Evolutionary conservation across 1,140 invertebrate genomes (phyloP).

Genomic region (Callitettix versicolor): DNA sequence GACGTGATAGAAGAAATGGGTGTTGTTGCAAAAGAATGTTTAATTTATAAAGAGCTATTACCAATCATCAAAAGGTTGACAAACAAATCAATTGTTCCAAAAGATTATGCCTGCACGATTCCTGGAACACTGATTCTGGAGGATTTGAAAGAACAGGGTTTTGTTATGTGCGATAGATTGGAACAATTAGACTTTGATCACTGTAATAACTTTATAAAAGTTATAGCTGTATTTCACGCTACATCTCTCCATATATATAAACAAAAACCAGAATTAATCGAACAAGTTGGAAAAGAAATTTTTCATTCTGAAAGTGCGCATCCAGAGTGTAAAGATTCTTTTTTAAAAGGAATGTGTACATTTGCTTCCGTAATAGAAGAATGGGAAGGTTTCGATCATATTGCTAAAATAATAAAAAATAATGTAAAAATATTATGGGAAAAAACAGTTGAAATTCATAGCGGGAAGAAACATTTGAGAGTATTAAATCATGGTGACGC

Average conservation of each 20-base stretch:
- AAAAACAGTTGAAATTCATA: background rate
- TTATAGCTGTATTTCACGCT: constrained; percentile 44
- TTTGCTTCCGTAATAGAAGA: background rate
- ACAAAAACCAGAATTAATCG: constrained; percentile 33
- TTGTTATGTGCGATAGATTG: constrained; percentile 4
- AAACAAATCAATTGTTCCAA: constrained; percentile 29
- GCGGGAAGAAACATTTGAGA: background rate
- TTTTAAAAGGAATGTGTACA: background rate
- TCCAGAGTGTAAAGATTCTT: background rate
- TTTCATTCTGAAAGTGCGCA: background rate
- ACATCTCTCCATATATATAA: constrained; percentile 42
- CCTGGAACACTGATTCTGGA: constrained; percentile 10
- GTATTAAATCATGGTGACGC: constrained; percentile 3
- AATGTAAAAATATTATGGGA: background rate
- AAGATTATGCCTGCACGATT: constrained; percentile 31
- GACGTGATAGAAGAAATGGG: constrained; percentile 31
- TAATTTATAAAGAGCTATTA: constrained; percentile 28
- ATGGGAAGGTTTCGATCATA: background rate
- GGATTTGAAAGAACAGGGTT: constrained; percentile 14
- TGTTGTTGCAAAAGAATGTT: constrained; percentile 35
- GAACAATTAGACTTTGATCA: constrained; percentile 10
- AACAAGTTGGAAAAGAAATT: background rate
- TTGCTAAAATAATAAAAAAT: background rate
- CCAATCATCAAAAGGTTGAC: constrained; percentile 31
- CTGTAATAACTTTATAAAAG: constrained; percentile 35